A percentile compares a stretch with the other conserved stretches of the same genome.
Conservation (phyloP, 2,113 vertebrate species). For the Stercorarius parasiticus region DNA sequence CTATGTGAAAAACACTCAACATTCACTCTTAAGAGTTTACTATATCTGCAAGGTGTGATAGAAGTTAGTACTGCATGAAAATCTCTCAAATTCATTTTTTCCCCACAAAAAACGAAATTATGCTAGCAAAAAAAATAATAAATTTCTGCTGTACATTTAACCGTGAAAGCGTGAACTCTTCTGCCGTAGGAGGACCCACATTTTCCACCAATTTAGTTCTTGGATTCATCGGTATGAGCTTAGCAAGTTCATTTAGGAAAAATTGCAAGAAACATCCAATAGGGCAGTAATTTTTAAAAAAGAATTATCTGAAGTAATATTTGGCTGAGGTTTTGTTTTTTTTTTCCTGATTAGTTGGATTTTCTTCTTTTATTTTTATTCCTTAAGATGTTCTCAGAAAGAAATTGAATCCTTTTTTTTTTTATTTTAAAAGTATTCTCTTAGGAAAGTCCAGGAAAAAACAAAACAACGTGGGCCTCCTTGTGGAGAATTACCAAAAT, state of each 20-base stretch:
- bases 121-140: background rate
- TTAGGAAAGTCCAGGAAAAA: conserved; percentile 65
- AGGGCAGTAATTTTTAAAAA: background rate
- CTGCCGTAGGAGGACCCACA: background rate
- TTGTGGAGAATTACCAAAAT: conserved; percentile 73
- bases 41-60: background rate
- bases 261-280: background rate
- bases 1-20: background rate
- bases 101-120: background rate
- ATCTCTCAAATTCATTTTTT: background rate
- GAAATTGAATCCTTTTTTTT: background rate
- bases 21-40: background rate
- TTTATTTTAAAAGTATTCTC: conserved; percentile 68
- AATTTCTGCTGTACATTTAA: background rate
- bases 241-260: background rate
- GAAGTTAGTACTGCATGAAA: background rate
- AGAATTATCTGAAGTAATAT: background rate
- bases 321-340: background rate
- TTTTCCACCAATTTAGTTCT: background rate
- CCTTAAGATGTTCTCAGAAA: background rate
- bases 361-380: background rate
- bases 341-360: background rate
- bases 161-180: background rate
- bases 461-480: conserved; percentile 19
- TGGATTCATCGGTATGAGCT: background rate